These are phyloP conservation scores for Zaprionus lachaisei DNA, from an alignment of 1,140 invertebrate species.

Conservation along the genomic window DNA sequence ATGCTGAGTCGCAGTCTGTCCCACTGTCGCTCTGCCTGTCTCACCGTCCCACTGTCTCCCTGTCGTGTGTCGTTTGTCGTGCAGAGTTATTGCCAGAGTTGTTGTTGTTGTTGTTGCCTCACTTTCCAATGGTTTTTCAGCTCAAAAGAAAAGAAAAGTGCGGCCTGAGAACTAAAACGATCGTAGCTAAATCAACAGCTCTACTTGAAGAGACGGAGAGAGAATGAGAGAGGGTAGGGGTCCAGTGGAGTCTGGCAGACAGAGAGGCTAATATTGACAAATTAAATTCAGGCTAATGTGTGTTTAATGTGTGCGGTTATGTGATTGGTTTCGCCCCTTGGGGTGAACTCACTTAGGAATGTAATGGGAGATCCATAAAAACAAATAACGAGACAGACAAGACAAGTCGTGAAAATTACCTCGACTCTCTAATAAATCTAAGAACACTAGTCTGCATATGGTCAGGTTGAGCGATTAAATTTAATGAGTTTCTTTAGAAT, in stretches of 20 bases:
- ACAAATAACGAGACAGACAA: not conserved
- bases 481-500: slow-evolving; percentile 7
- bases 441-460: not conserved
- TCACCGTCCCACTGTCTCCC: not conserved
- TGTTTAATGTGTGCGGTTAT: slow-evolving; percentile 63
- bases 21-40: slow-evolving; percentile 11
- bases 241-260: not conserved
- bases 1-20: slow-evolving; percentile 38
- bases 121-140: slow-evolving; percentile 56
- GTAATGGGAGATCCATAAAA: not conserved
- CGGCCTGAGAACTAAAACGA: slow-evolving; percentile 63
- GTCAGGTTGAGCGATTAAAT: not conserved
- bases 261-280: slow-evolving; percentile 77
- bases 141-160: slow-evolving; percentile 77
- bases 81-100: slow-evolving; percentile 56
- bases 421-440: slow-evolving; percentile 4
- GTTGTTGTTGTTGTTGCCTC: slow-evolving; percentile 50
- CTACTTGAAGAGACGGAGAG: not conserved
- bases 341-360: not conserved
- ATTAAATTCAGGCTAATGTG: slow-evolving; percentile 81
- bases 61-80: slow-evolving; percentile 59
- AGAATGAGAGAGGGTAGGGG: not conserved
- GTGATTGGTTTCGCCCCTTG: slow-evolving; percentile 27
- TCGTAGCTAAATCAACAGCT: slow-evolving; percentile 15
- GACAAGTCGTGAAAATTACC: slow-evolving; percentile 2